phyloP scores from a whole-genome alignment of 2,888 invertebrate species.

The Malachius bipustulatus region DNA sequence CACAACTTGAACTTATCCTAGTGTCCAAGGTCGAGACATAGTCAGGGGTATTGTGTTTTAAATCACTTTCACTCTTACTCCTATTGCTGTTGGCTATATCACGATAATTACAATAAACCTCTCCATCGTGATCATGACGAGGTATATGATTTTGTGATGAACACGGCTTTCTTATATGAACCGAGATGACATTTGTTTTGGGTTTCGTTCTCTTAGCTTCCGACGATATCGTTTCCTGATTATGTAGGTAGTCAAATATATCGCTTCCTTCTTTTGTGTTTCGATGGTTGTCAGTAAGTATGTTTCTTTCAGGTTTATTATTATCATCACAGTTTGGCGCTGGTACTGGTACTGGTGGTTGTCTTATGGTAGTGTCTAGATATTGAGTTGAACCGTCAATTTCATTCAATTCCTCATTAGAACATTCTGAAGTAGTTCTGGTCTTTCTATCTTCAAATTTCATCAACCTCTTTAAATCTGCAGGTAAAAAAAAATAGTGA shows the following conservation, averaged over 20 bases:
- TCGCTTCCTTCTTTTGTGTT: slow-evolving; percentile 16
- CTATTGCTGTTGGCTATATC: neutral
- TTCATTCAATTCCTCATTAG: too few relatives aligned
- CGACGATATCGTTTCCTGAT: slow-evolving; percentile 34
- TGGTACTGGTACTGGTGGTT: slow-evolving; percentile 5
- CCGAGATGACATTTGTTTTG: slow-evolving; percentile 24
- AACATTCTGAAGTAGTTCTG: too few relatives aligned
- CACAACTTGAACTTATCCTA: too few relatives aligned
- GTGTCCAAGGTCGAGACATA: neutral
- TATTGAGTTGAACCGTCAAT: too few relatives aligned
- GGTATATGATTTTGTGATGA: neutral
- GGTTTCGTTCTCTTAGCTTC: slow-evolving; percentile 29
- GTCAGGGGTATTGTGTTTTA: neutral
- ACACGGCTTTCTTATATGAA: slow-evolving; percentile 21
- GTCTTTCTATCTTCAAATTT: slow-evolving; percentile 42
- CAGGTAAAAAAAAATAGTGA: neutral
- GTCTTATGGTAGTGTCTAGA: slow-evolving; percentile 6
- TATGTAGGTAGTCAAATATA: slow-evolving; percentile 32
- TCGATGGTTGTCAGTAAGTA: slow-evolving; percentile 18
- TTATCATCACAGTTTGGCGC: neutral
- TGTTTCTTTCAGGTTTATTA: slow-evolving; percentile 5
- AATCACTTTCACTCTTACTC: slow-evolving; percentile 1
- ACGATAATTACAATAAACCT: neutral
- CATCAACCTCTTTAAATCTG: slow-evolving; percentile 11
- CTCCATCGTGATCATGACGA: neutral